Evolutionary conservation across 1,140 invertebrate species (phyloP), one percentile per base, ranked within the genome.

Genomic region (Leptopilina clavipes): DNA sequence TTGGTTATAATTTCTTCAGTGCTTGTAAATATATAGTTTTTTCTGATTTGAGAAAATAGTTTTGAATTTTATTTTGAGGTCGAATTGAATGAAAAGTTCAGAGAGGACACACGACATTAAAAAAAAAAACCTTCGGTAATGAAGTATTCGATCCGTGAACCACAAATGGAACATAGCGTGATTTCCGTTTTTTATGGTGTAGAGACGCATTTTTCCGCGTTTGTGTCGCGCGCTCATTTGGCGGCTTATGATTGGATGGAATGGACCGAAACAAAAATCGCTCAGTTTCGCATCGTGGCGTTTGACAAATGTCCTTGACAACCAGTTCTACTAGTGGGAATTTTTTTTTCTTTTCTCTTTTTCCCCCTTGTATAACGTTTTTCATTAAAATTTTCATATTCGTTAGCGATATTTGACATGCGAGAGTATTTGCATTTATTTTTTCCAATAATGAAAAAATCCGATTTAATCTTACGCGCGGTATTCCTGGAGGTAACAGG

Each of bases 201-300:
- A 40, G 37, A 40, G 8, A 40, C 37, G 37, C 37, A 40, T 40
- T 40, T 40, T 40, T 40, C 37, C 7, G 37, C 6, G 25, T 31
- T 31, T 40, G 37, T 40, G 37, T 40, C 6, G 14, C 17, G 14
- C 14, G n/a, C 48, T 52, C 48, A 52, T 52, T 52, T 52, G 14
- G 48, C n/a, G 48, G 48, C 48, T 52, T 52, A 52, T 52, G 48
- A 52, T 52, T 52, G 48, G 48, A 52, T 52, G 48, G 48, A 52
- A 48, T 48, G 12, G 45, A 52, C 14, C 48, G n/a, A 17, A 52
- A 52, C 14, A n/a, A 52, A 52, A 52, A 52, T 52, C 44, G 44
- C 48, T 52, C 48, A 52, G 48, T n/a, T 52, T 52, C n/a, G n/a
- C 48, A 52, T 52, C 48, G 48, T 17, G 48, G 48, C 48, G 8